Evolutionary conservation across 1,140 invertebrate genomes (phyloP).

Genomic region (Potamilus streckersoni): DNA sequence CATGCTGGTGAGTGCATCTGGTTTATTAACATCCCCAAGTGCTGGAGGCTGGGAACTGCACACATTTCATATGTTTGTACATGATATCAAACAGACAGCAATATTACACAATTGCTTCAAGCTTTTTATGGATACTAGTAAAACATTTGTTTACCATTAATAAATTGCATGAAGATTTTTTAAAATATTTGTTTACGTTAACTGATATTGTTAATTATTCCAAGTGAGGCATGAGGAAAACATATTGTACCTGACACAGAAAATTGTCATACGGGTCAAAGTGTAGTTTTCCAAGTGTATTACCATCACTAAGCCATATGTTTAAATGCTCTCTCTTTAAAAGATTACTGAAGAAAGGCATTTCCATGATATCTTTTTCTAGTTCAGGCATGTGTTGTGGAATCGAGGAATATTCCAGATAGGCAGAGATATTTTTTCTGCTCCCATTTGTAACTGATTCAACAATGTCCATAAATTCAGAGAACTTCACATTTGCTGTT

Average conservation of each 20-base stretch:
- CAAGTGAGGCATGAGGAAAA: not conserved
- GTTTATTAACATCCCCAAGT: too few relatives aligned
- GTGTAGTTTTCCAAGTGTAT: slow-evolving; percentile 62
- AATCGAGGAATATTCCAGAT: slow-evolving; percentile 64
- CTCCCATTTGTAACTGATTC: slow-evolving; percentile 42
- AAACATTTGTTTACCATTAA: too few relatives aligned
- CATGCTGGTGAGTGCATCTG: too few relatives aligned
- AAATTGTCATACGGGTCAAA: slow-evolving; percentile 66
- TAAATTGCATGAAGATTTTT: too few relatives aligned
- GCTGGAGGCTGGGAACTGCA: too few relatives aligned
- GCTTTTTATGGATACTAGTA: too few relatives aligned
- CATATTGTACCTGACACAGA: slow-evolving; percentile 56
- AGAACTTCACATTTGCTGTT: slow-evolving; percentile 53
- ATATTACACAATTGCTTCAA: too few relatives aligned
- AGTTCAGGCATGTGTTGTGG: slow-evolving; percentile 57
- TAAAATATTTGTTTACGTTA: too few relatives aligned
- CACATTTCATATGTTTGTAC: too few relatives aligned
- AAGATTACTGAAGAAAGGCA: slow-evolving; percentile 46
- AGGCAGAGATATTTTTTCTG: slow-evolving; percentile 55
- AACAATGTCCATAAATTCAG: slow-evolving; percentile 58
- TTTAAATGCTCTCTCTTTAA: slow-evolving; percentile 52
- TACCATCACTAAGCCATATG: slow-evolving; percentile 66
- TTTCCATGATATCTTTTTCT: slow-evolving; percentile 52
- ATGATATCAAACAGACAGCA: too few relatives aligned
- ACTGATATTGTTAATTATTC: too few relatives aligned